Conservation (phyloP, 2,113 vertebrate species). For the Labrus mixtus region DNA sequence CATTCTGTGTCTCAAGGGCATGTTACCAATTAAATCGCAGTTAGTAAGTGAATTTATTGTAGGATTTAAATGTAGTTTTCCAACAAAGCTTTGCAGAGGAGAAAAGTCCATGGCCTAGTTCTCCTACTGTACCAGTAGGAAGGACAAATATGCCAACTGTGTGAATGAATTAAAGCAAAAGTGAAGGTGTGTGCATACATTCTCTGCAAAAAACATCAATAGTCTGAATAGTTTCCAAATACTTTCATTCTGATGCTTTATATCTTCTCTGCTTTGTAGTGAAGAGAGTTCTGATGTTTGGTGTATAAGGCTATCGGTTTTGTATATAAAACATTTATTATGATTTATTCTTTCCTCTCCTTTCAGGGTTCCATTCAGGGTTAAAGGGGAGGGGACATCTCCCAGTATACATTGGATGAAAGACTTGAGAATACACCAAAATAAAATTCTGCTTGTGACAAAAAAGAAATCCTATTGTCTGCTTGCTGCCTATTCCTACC, state of each 20-base stretch:
- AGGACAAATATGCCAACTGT: not conserved
- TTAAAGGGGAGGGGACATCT: not conserved
- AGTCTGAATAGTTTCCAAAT: not conserved
- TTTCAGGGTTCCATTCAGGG: constrained; percentile 6
- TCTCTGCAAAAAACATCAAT: not conserved
- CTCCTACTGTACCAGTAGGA: not conserved
- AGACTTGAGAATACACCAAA: not conserved
- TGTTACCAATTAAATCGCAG: constrained; percentile 20
- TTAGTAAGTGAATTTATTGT: not conserved
- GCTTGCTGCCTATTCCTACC: not conserved
- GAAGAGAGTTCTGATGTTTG: not conserved
- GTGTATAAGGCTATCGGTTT: not conserved
- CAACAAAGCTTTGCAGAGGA: constrained; percentile 6
- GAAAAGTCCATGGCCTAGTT: constrained; percentile 20
- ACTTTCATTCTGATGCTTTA: not conserved
- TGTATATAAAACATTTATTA: not conserved
- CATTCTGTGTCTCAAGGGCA: constrained; percentile 19
- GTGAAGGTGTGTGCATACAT: not conserved
- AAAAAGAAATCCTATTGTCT: not conserved
- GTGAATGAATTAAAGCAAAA: not conserved
- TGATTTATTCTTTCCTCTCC: not conserved
- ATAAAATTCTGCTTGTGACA: not conserved
- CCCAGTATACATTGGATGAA: not conserved
- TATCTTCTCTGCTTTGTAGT: not conserved
- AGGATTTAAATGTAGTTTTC: not conserved